Evolutionary conservation across 37 sponge, comb jelly and placozoan genomes (phyloP), one percentile per base, ranked within the genome.

Genomic region (Corticium candelabrum): DNA sequence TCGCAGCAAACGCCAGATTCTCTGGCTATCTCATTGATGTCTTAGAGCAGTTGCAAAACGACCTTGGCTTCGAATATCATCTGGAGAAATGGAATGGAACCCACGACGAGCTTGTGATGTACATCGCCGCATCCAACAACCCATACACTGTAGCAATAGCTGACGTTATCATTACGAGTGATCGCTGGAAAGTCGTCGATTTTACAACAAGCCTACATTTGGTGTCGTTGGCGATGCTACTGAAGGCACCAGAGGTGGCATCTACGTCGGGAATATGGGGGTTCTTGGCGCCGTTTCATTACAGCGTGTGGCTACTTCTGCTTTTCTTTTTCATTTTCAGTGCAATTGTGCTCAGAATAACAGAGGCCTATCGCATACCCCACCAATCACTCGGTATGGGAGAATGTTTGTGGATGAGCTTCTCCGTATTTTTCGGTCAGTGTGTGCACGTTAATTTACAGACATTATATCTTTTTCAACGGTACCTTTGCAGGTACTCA

Each of bases 241-340:
- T 70, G 5, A 29, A 35, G 33, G 31, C 31, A 70, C 73, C 73
- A 5, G 73, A 34, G 5, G 4, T 15, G 33, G 35, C 15, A 27
- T 11, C 73, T 5, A 15, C 5, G 29, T 29, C 73, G 73, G 73
- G 73, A 4, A 4, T 70, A 32, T 70, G 73, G 73, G 29, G 31
- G 33, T 70, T 70, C 36, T 34, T 70, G 31, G 73, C 7, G 29
- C 73, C 73, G 73, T 70, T 70, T 32, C 4, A 15, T 32, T 70
- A 70, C 73, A 32, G 73, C 73, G 73, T 70, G 35, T 70, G 73
- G 73, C 21, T 70, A 15, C 7, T 70, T 4, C 73, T 70, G 36
- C 36, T 70, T 34, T 5, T 34, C 33, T 70, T 70, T 34, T 15
- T 70, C 36, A 34, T 70, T 32, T 70, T 70, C 73, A 7, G 29